Evolutionary conservation across 2,888 invertebrate genomes (phyloP).

Genomic region (Suillia variegata): DNA sequence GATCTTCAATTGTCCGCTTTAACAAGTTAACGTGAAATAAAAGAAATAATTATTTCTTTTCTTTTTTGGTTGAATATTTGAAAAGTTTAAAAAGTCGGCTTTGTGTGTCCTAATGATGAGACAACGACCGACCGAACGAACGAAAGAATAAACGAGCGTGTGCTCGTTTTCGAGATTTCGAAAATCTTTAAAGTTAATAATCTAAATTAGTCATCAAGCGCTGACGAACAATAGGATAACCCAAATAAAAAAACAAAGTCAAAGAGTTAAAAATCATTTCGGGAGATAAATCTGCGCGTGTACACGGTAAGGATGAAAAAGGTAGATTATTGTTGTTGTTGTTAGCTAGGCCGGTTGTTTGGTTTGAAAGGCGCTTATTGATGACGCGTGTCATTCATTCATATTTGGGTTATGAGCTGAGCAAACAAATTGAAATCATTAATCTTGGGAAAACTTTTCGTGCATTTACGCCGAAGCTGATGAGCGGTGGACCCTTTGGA

Average conservation of each 20-base stretch:
- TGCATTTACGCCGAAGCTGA: not conserved
- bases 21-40: no score
- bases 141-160: no score
- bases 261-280: not conserved
- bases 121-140: no score
- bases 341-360: constrained; percentile 1
- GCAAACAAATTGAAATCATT: constrained; percentile 30
- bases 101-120: no score
- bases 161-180: not conserved
- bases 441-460: constrained; percentile 22
- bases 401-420: constrained; percentile 20
- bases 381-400: constrained; percentile 53
- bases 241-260: not conserved
- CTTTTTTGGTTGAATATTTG: no score
- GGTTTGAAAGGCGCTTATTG: constrained; percentile 35
- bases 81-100: no score
- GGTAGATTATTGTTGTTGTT: no score
- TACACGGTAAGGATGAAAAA: not conserved
- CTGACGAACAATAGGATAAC: constrained; percentile 28
- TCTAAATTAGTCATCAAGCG: constrained; percentile 34
- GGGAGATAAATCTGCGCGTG: not conserved
- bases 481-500: not conserved
- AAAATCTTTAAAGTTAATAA: constrained; percentile 20
- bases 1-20: not conserved
- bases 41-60: not conserved